These are phyloP conservation scores for Odontomyia ornata DNA, from an alignment of 2,888 invertebrate species.

Conservation along the genomic window DNA sequence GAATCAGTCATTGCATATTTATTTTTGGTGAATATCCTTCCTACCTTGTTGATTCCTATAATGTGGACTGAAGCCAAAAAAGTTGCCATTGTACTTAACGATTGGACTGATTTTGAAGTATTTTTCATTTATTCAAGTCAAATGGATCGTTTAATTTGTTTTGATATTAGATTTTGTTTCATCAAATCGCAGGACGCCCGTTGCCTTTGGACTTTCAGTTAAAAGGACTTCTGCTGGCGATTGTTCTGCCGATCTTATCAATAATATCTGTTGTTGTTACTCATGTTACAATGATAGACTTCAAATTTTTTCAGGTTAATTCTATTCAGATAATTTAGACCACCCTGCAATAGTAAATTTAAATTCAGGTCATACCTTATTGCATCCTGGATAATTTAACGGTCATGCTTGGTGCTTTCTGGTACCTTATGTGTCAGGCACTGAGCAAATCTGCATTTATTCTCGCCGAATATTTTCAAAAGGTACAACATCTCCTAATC, in stretches of 20 bases:
- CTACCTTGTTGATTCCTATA: slow-evolving; percentile 71
- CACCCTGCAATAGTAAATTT: neutral
- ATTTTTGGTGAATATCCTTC: slow-evolving; percentile 76
- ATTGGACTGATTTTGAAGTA: slow-evolving; percentile 76
- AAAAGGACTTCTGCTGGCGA: slow-evolving; percentile 69
- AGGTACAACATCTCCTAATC: slow-evolving; percentile 58
- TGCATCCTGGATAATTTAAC: slow-evolving; percentile 75
- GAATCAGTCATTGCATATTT: slow-evolving; percentile 80
- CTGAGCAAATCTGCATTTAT: slow-evolving; percentile 72
- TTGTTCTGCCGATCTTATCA: slow-evolving; percentile 71
- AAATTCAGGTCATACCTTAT: slow-evolving; percentile 69
- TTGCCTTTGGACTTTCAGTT: slow-evolving; percentile 69
- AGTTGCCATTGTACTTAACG: slow-evolving; percentile 70
- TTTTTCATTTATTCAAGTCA: neutral
- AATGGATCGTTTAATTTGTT: too few relatives aligned
- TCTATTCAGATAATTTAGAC: neutral
- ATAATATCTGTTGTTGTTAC: slow-evolving; percentile 73
- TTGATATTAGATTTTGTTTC: slow-evolving; percentile 67
- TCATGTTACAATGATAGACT: slow-evolving; percentile 76
- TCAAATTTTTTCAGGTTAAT: slow-evolving; percentile 69
- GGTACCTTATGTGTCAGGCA: slow-evolving; percentile 75
- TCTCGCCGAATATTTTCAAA: slow-evolving; percentile 75
- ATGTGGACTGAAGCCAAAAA: slow-evolving; percentile 75
- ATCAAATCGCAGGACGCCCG: slow-evolving; percentile 68
- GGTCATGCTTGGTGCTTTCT: slow-evolving; percentile 75